Base-by-base conservation (phyloP, 2,888 invertebrate species). In the Marasmarcha lunaedactyla region DNA sequence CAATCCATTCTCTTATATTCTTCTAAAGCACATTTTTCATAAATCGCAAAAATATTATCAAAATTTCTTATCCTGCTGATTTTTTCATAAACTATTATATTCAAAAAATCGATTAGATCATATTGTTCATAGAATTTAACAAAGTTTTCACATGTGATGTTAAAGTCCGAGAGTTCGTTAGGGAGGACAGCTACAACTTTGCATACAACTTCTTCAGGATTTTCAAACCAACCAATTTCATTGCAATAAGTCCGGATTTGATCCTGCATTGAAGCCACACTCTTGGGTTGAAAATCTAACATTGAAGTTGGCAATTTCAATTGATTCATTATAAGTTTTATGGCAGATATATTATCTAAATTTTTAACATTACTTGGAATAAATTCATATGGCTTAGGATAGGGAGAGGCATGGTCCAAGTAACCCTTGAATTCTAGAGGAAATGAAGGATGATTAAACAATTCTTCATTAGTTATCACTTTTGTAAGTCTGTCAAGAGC, bases 321-420 rank as follows among this genome's bases (percentile, higher is more conserved):
- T 15, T 70, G 69, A 34, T 78, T 71, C 60, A 92, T 70, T 40
- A 87, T 68, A 25, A 66, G 57, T 47, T 79, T 81, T 5, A 91
- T 63, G 25, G 72, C 64, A 1, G 59, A 59, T 14, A 85, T 73
- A 46, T 87, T 86, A 38, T 81, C 67, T 25, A 67, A 52, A 46
- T 66, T 74, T 48, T 85, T 88, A 71, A 88, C 89, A 53, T 84
- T 85, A 13, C 70, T 66, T 0, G 90, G 86, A 48, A 92, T 90
- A 61, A 89, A 88, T 59, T 90, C 89, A 50, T 88, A 87, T 25
- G 86, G 85, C 46, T 88, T 87, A 0, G 91, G 90, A 51, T 85
- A 85, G 34, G 83, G 77, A 1, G 81, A 71, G 11, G 70, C 54
- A 37, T 59, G 52, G 46, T 85, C 70, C 39, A 88, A 63, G 66